Conservation (phyloP, 2,113 vertebrate genomes). For the Microtus pennsylvanicus region DNA sequence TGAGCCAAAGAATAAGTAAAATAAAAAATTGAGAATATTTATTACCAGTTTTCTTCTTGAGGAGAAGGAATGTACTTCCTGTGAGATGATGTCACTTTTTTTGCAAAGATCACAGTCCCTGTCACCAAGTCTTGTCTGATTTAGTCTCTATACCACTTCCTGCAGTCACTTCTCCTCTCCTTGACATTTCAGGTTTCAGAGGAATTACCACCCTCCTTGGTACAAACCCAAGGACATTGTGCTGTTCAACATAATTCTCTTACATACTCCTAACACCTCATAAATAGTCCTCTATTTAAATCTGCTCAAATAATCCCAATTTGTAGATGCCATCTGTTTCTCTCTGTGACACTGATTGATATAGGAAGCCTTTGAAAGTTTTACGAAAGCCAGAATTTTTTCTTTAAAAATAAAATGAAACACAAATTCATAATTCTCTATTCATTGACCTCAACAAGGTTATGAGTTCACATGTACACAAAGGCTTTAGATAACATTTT, state of each 20-base stretch:
- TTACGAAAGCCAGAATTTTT: constrained; percentile 41
- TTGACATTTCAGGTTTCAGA: neutral
- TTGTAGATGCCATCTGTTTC: constrained; percentile 57
- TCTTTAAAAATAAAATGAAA: constrained; percentile 34
- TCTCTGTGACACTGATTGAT: constrained; percentile 56
- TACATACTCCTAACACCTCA: neutral
- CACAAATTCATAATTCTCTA: neutral
- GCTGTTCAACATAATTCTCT: constrained; percentile 34
- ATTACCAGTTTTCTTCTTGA: neutral
- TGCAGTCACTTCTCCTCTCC: neutral
- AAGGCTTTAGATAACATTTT: constrained; percentile 19
- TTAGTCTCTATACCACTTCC: neutral
- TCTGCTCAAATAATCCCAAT: constrained; percentile 37
- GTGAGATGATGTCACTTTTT: neutral
- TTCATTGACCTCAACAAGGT: neutral
- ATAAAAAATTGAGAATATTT: neutral
- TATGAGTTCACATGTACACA: constrained; percentile 28
- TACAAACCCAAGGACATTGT: neutral
- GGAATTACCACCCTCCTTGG: neutral
- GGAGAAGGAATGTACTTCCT: fast-evolving
- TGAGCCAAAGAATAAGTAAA: neutral
- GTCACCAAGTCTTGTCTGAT: fast-evolving
- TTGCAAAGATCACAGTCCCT: neutral
- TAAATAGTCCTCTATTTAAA: constrained; percentile 62
- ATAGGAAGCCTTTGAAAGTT: constrained; percentile 32